Evolutionary conservation across 2,113 vertebrate genomes (phyloP), one percentile per base, ranked within the genome.

Genomic region (Trochalopteron elliotii): DNA sequence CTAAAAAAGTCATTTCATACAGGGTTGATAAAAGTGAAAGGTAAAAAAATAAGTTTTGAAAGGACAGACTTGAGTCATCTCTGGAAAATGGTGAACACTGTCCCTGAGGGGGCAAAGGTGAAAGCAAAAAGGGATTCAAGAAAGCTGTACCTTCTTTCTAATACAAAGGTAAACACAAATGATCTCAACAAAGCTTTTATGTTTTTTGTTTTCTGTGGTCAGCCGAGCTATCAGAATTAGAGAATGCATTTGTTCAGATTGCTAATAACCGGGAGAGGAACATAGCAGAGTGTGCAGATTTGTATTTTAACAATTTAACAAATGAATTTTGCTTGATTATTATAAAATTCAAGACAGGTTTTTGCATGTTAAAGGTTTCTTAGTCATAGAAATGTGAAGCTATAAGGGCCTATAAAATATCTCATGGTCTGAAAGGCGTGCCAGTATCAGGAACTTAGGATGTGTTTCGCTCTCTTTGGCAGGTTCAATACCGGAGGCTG

Each of bases 401-500:
- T 55, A 11, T 1, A 61, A 45, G 28, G 39, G 12, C 15, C 53
- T 40, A 35, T 35, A 37, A n/a, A 53, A 57, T 11, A 52, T 15
- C 15, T 80, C 30, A 18, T 30, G 21, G 25, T 83, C 39, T 90
- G 87, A 77, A 84, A 67, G 44, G 16, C 4, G 2, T 55, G 68
- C 3, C 9, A 9, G 16, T 31, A 9, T 39, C 53, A 76, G 33
- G 53, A 84, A 5, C 8, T 87, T 11, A n/a, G 21, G 33, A 45
- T 59, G 40, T 74, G 33, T 72, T 83, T 59, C 1, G 2, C 52
- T 45, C 55, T 59, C 69, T 79, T 65, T 65, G 77, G 44, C 93
- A 98, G 97, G 86, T 96, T 59, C 95, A 89, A 1, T 96, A 96
- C 63, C 68, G 31, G 61, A 77, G 94, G 69, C 40, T 97, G 1